phyloP scores from a whole-genome alignment of 2,113 vertebrate genomes.

The Eudyptes chrysolophus region DNA sequence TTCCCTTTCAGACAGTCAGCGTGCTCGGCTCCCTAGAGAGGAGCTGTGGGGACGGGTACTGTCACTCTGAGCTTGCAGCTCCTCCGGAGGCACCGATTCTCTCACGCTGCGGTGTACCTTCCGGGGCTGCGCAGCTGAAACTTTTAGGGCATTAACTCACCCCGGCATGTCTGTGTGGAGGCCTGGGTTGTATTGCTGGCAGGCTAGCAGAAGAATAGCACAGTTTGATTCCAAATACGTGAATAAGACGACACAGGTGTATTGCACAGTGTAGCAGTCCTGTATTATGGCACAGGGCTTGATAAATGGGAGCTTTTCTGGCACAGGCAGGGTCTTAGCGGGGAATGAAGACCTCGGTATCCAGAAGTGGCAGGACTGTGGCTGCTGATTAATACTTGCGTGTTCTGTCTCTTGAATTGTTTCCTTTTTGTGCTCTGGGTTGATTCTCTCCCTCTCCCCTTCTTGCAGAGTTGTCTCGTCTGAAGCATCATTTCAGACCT shows the following conservation, averaged over 20 bases:
- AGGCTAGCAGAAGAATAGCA: background rate
- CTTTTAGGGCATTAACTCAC: background rate
- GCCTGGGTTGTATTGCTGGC: background rate
- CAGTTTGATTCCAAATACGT: background rate
- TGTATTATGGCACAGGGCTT: background rate
- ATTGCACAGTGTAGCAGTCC: background rate
- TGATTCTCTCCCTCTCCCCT: background rate
- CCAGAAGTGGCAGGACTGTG: background rate
- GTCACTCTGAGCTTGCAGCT: background rate
- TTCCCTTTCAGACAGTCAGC: background rate
- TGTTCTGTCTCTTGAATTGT: background rate
- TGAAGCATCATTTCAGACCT: background rate
- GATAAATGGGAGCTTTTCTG: background rate
- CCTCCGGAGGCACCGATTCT: background rate
- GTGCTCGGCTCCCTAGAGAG: background rate
- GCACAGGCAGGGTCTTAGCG: background rate
- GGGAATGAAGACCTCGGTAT: background rate
- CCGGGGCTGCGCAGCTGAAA: background rate
- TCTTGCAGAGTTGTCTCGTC: background rate
- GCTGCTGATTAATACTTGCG: background rate
- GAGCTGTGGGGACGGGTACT: background rate
- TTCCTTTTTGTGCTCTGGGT: background rate
- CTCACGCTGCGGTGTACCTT: rapidly evolving
- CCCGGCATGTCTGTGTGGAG: background rate
- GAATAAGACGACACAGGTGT: background rate